Evolutionary conservation across 2,888 invertebrate species (phyloP), one percentile per base, ranked within the genome.

Genomic region (Aporophyla lueneburgensis): DNA sequence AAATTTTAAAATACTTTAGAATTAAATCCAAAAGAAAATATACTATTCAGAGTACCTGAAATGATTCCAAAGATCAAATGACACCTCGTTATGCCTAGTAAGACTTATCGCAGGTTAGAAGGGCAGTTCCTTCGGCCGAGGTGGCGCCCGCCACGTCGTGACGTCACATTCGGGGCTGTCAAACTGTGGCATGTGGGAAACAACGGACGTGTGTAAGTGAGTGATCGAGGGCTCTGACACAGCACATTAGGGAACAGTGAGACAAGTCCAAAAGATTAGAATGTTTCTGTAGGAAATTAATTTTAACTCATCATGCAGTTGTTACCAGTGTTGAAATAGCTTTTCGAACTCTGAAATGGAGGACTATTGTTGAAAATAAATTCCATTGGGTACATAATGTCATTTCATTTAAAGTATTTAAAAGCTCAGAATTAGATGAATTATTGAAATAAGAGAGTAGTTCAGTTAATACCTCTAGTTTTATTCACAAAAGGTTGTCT

Each of bases 121-220:
- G 65, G 66, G 62, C 66, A 83, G 76, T 73, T 76, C 61, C 77
- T 77, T 69, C 12, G 76, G 53, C 61, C 76, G 40, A 77, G 86
- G 78, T 87, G 87, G 87, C 87, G 89, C 83, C 85, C 66, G 79
- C 72, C 86, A 61, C 68, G 10, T 71, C 81, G 80, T 88, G 85
- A 89, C 87, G 85, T 90, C 89, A 89, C 80, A 86, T 82, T 88
- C 80, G 80, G 82, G 74, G 80, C 88, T 89, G 89, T 87, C 90
- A 89, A 81, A 75, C 74, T 62, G 71, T 83, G 79, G 83, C 81
- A 85, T 89, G 89, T 89, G 89, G 90, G 89, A 89, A 90, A 84
- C 86, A 79, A 85, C 74, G 80, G 76, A 81, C 78, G 66, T 73
- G 70, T 77, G 79, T 80, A 74, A 81, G 88, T 87, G 81, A 85